Conservation (phyloP, 1,140 invertebrate genomes). For the Agrypnia vestita region DNA sequence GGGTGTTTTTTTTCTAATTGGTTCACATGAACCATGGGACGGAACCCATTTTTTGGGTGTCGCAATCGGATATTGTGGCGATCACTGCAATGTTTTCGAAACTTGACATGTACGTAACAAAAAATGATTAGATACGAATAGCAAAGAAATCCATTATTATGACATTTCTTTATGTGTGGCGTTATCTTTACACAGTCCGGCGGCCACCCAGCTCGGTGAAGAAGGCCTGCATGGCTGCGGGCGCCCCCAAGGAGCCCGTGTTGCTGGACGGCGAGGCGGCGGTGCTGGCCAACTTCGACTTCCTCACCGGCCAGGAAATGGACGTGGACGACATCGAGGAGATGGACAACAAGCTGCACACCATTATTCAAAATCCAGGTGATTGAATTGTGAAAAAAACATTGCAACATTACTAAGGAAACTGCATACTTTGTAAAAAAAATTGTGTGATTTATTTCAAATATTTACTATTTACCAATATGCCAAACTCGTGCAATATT, state of each 20-base stretch:
- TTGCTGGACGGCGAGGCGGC: slow-evolving; percentile 93
- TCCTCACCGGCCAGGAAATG: slow-evolving; percentile 92
- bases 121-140: too few relatives aligned
- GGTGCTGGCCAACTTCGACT: slow-evolving; percentile 97
- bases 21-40: too few relatives aligned
- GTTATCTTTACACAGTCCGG: slow-evolving; percentile 40
- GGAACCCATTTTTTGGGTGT: too few relatives aligned
- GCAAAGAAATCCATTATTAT: too few relatives aligned
- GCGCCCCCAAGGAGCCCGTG: slow-evolving; percentile 84
- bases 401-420: background rate
- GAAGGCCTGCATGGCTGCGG: slow-evolving; percentile 35
- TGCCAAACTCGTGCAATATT: too few relatives aligned
- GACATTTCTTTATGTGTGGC: background rate
- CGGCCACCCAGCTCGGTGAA: slow-evolving; percentile 50
- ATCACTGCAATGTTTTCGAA: too few relatives aligned
- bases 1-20: too few relatives aligned
- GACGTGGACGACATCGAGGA: slow-evolving; percentile 91
- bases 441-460: too few relatives aligned
- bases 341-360: slow-evolving; percentile 69
- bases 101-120: too few relatives aligned
- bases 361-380: slow-evolving; percentile 57
- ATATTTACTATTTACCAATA: too few relatives aligned
- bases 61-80: too few relatives aligned
- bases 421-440: too few relatives aligned
- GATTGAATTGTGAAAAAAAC: slow-evolving; percentile 12